Percentiles rank a stretch among this genome's conserved stretches.
phyloP scores from a whole-genome alignment of 2,888 invertebrate genomes.

The Amblyteles armatorius region DNA sequence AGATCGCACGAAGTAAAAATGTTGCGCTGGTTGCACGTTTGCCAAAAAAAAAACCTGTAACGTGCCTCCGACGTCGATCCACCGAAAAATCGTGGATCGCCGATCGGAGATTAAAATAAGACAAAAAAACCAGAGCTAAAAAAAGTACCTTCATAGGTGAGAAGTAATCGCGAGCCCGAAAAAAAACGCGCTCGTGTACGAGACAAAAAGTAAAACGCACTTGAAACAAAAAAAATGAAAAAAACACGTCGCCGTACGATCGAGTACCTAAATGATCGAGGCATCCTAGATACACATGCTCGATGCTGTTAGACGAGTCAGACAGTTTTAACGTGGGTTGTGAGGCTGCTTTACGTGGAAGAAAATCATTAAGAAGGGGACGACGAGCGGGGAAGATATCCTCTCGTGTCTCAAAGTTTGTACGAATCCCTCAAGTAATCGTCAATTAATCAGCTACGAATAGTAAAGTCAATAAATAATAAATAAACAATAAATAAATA shows the following conservation, averaged over 20 bases:
- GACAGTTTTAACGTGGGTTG: slow-evolving; percentile 66
- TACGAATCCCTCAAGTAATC: slow-evolving; percentile 35
- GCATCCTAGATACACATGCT: slow-evolving; percentile 65
- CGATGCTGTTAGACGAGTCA: slow-evolving; percentile 71
- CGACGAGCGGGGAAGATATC: slow-evolving; percentile 31
- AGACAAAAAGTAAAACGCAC: slow-evolving; percentile 46
- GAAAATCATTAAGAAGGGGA: slow-evolving; percentile 56
- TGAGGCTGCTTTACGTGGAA: slow-evolving; percentile 63
- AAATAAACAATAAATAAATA: slow-evolving; percentile 21
- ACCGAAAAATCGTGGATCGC: slow-evolving; percentile 52
- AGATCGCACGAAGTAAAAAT: slow-evolving; percentile 36
- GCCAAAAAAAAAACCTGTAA: slow-evolving; percentile 34
- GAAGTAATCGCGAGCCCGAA: slow-evolving; percentile 52
- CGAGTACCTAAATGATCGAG: slow-evolving; percentile 65
- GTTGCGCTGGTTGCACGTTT: slow-evolving; percentile 34
- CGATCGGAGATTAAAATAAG: slow-evolving; percentile 43
- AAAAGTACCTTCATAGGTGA: slow-evolving; percentile 43
- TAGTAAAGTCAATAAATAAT: slow-evolving; percentile 21
- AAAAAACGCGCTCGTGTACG: slow-evolving; percentile 52
- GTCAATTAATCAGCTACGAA: slow-evolving; percentile 36
- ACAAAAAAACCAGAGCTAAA: slow-evolving; percentile 41
- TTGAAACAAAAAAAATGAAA: slow-evolving; percentile 51
- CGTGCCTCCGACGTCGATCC: slow-evolving; percentile 30
- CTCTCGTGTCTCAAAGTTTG: slow-evolving; percentile 49
- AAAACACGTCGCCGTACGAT: slow-evolving; percentile 65